Evolutionary conservation across 1,140 invertebrate genomes (phyloP).

Genomic region (Procambarus virginalis): DNA sequence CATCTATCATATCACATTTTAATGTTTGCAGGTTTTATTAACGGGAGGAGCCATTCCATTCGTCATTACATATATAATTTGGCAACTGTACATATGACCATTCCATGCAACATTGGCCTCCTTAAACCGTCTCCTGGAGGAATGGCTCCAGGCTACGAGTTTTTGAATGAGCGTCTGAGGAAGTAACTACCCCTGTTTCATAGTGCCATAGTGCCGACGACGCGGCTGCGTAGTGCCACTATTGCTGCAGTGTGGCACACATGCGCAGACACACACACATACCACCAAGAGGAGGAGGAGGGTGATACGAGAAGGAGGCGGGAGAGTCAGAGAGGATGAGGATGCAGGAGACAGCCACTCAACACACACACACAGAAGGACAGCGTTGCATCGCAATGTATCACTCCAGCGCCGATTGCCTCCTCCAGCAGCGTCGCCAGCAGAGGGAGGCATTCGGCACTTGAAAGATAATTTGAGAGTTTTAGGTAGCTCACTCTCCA

Average conservation of each 20-base stretch:
- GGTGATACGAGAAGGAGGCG: too few relatives aligned
- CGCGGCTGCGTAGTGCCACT: conserved; percentile 21
- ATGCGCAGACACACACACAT: not conserved
- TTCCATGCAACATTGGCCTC: conserved; percentile 43
- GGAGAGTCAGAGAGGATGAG: not conserved
- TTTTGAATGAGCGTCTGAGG: conserved; percentile 53
- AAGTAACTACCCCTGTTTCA: conserved; percentile 48
- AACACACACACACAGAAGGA: not conserved
- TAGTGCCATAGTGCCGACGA: conserved; percentile 29
- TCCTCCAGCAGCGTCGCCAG: too few relatives aligned
- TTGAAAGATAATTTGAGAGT: too few relatives aligned
- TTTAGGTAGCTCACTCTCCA: too few relatives aligned
- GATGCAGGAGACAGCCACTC: too few relatives aligned
- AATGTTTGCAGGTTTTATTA: conserved; percentile 59
- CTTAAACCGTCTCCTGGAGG: conserved; percentile 47
- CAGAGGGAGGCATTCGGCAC: too few relatives aligned
- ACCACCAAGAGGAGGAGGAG: not conserved
- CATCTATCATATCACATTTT: conserved; percentile 53
- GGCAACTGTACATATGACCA: conserved; percentile 60
- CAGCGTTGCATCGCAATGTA: too few relatives aligned
- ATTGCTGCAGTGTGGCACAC: conserved; percentile 1
- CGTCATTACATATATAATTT: conserved; percentile 58
- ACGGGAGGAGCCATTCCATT: conserved; percentile 48
- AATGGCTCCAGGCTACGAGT: conserved; percentile 46
- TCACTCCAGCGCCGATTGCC: too few relatives aligned